Base-by-base conservation (phyloP, 53 echinoderm and acorn worm species). In the Temnopleurus reevesii region DNA sequence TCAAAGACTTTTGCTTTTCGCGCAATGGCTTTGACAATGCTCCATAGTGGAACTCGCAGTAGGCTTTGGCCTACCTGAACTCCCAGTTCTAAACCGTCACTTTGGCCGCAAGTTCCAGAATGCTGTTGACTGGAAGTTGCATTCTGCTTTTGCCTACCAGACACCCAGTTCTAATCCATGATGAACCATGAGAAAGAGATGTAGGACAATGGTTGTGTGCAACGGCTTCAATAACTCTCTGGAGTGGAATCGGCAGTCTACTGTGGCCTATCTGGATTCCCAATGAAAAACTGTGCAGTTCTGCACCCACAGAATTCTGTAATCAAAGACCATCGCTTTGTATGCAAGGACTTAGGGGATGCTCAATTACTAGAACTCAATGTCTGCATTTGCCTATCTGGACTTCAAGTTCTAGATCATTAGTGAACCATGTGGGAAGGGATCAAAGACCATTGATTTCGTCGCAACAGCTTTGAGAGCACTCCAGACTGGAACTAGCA, bases 1-100 rank as follows among this genome's bases (percentile, higher is more conserved):
- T 93, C 45, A 91, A 93, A 26, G 93, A 93, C 60, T 89, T 91
- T 43, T 83, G 91, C n/a, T 86, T 91, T 24, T 82, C 83, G 10
- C 81, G 80, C 38, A 93, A 91, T 28, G 93, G 93, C 24, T 93
- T 93, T 59, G 91, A 93, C 77, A 93, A 91, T 3, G 93, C 93
- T 45, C 89, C 89, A 8, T 83, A 83, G 21, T 93, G 93, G 93
- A 91, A 89, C 71, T 91, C 93, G 7, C 89, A 89, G 35, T 66
- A 71, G 4, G 93, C 91, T 35, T 43, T 92, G 35, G 92, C 89
- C 46, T 92, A 92, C 76, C 86, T 92, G 1, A 86, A 90, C 26
- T 86, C 92, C 34, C 88, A 87, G 71, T 87, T 87, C 88, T 87
- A 46, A 41, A 35, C 71, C 43, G n/a, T n/a, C n/a, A n/a, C n/a